phyloP scores from a whole-genome alignment of 2,797 vertebrate genomes.

The Chelon auratus region DNA sequence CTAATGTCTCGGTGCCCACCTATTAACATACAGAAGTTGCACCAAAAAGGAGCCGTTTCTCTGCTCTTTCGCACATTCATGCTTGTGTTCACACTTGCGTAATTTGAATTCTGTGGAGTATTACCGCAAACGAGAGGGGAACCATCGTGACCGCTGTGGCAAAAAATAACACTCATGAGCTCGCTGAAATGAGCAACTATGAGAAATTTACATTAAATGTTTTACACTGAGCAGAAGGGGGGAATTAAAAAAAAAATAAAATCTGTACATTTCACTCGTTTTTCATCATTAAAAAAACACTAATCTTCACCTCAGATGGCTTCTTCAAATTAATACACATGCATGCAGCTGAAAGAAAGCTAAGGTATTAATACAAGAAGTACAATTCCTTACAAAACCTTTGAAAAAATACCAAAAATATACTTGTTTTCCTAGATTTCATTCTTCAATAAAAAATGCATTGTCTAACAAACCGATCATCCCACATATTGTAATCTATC shows the following conservation, averaged over 20 bases:
- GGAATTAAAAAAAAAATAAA: no score
- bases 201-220: no score
- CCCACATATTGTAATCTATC: background rate
- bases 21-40: slow-evolving; percentile 12
- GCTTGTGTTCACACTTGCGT: slow-evolving; percentile 24
- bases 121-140: background rate
- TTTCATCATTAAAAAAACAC: no score
- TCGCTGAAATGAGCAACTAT: no score
- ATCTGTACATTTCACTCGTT: no score
- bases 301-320: no score
- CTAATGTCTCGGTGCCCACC: background rate
- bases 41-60: slow-evolving; percentile 1
- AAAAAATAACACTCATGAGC: slow-evolving; percentile 7
- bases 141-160: background rate
- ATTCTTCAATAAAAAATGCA: background rate
- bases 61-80: slow-evolving; percentile 33
- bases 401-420: no score
- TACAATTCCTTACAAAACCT: no score
- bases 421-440: background rate
- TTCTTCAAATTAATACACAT: no score
- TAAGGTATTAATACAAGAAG: no score
- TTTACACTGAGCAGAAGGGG: no score
- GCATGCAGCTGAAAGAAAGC: no score
- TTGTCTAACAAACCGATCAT: background rate
- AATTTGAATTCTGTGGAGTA: background rate